These are phyloP conservation scores for Acyrthosiphon pisum DNA, from an alignment of 1,140 invertebrate species.

Conservation along the genomic window DNA sequence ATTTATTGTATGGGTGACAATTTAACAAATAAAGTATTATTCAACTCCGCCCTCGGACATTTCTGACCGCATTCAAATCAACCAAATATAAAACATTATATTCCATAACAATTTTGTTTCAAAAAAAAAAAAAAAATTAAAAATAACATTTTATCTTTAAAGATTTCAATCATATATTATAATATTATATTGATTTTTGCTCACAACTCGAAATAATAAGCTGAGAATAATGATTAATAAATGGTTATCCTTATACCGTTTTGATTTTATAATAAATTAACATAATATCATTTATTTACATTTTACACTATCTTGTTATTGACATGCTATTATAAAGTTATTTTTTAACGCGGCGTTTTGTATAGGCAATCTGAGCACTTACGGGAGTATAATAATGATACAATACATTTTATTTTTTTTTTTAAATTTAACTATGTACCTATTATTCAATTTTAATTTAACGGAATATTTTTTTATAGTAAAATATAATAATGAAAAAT, in stretches of 20 bases:
- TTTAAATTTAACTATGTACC: too few relatives aligned
- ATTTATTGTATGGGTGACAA: background rate
- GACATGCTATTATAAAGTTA: background rate
- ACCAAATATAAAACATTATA: background rate
- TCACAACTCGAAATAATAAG: background rate
- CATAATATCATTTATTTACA: background rate
- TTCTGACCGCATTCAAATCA: background rate
- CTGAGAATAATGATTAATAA: background rate
- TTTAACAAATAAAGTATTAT: background rate
- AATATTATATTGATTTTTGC: background rate
- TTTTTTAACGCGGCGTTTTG: constrained; percentile 10
- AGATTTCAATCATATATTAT: background rate
- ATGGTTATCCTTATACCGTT: background rate
- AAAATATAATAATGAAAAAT: background rate
- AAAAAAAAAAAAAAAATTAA: too few relatives aligned
- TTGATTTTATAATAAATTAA: background rate
- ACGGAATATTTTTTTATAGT: too few relatives aligned
- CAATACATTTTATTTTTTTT: too few relatives aligned
- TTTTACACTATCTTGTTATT: background rate
- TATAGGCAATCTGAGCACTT: constrained; percentile 27
- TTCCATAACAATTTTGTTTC: too few relatives aligned
- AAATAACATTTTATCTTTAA: background rate
- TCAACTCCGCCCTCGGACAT: background rate
- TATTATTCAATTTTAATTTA: background rate
- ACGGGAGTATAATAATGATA: background rate